Conservation (phyloP, 2,888 invertebrate genomes). For the Arge pagana region DNA sequence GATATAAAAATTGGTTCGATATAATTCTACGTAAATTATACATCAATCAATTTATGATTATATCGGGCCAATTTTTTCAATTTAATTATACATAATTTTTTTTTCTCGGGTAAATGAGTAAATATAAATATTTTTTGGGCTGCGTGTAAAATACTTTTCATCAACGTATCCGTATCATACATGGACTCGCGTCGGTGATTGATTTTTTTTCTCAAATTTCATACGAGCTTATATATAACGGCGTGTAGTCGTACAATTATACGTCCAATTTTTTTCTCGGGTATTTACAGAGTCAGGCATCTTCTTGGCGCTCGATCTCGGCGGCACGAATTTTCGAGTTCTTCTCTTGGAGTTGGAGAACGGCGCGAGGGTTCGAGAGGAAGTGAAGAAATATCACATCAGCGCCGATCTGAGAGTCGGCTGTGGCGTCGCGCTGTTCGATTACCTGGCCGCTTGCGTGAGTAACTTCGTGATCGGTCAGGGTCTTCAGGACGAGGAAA, state of each 20-base stretch:
- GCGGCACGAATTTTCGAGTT: slow-evolving; percentile 82
- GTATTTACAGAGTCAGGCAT: slow-evolving; percentile 68
- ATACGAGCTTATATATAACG: too few species aligned
- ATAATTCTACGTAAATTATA: too few species aligned
- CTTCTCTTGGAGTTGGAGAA: slow-evolving; percentile 66
- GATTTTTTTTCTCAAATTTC: slow-evolving; percentile 5
- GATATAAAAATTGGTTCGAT: not conserved
- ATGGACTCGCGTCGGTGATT: slow-evolving; percentile 6
- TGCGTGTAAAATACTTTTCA: too few species aligned
- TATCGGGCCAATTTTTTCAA: too few species aligned
- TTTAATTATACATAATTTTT: not conserved
- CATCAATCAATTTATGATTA: too few species aligned
- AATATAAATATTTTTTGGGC: not conserved
- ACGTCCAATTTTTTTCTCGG: not conserved
- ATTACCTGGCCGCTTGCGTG: slow-evolving; percentile 77
- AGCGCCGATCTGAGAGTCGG: slow-evolving; percentile 67
- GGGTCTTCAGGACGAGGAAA: slow-evolving; percentile 62
- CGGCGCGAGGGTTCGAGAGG: slow-evolving; percentile 64
- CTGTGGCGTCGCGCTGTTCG: slow-evolving; percentile 69
- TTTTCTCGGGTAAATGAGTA: not conserved
- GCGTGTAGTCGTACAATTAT: too few species aligned
- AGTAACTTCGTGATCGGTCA: slow-evolving; percentile 69
- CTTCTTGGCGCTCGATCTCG: slow-evolving; percentile 78
- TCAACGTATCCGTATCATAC: too few species aligned
- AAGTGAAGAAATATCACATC: slow-evolving; percentile 69